phyloP scores from a whole-genome alignment of 2,888 invertebrate species.

The Eristalis tenax region DNA sequence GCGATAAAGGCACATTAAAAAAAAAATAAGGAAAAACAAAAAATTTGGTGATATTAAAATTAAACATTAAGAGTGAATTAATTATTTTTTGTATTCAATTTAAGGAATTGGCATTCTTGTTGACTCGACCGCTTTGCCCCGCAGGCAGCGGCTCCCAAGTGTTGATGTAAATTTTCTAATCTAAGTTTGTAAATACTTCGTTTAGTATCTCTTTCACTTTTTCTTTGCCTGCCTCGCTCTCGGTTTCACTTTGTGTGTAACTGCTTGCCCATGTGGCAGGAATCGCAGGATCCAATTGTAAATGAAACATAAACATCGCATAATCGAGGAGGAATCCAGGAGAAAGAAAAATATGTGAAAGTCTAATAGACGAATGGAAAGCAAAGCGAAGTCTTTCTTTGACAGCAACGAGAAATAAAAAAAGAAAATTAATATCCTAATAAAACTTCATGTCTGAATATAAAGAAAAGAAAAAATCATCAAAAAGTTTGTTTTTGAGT shows the following conservation, averaged over 20 bases:
- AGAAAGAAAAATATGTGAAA: neutral
- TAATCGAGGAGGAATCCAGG: slow-evolving; percentile 1
- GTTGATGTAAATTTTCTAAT: slow-evolving; percentile 27
- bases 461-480: slow-evolving; percentile 10
- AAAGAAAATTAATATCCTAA: slow-evolving; percentile 45
- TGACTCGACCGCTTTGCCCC: neutral
- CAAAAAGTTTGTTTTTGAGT: slow-evolving; percentile 15
- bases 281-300: slow-evolving; percentile 12
- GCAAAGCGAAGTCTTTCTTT: neutral
- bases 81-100: slow-evolving; percentile 36
- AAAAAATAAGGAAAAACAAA: slow-evolving; percentile 6
- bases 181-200: slow-evolving; percentile 21
- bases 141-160: neutral
- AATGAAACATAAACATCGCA: neutral
- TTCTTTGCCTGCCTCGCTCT: neutral
- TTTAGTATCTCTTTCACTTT: neutral
- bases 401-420: slow-evolving; percentile 4
- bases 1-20: neutral
- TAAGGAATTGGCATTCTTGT: slow-evolving; percentile 7
- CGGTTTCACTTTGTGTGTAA: neutral
- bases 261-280: neutral
- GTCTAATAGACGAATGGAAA: neutral
- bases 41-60: slow-evolving; percentile 43
- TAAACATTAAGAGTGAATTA: slow-evolving; percentile 23
- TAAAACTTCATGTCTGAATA: slow-evolving; percentile 56